Conservation (phyloP, 2,888 invertebrate species). For the Stenolophus ochropezus region DNA sequence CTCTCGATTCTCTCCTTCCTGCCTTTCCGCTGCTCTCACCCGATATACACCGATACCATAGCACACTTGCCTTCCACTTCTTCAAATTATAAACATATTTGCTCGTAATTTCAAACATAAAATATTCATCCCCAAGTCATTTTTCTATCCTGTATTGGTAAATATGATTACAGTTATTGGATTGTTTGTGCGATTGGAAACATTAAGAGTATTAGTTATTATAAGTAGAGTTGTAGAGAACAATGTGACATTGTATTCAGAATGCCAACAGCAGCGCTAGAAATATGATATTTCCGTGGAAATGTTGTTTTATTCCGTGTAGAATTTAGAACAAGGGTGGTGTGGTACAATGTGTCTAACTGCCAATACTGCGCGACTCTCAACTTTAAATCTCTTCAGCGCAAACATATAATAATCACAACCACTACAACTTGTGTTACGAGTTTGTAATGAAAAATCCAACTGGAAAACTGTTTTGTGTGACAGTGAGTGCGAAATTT, state of each 20-base stretch:
- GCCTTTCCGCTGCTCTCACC: neutral
- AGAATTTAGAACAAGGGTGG: neutral
- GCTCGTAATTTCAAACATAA: too few species aligned
- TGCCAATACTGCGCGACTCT: neutral
- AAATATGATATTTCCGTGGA: neutral
- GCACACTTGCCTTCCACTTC: neutral
- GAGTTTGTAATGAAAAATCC: neutral
- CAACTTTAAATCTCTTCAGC: neutral
- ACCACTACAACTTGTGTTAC: neutral
- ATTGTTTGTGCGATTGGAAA: too few species aligned
- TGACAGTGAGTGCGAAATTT: neutral
- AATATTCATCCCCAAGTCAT: too few species aligned
- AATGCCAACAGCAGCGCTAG: neutral
- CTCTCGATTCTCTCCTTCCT: neutral
- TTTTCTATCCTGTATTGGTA: too few species aligned
- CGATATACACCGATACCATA: neutral
- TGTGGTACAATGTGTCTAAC: neutral
- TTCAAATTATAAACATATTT: too few species aligned
- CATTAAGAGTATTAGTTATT: too few species aligned
- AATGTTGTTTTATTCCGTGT: neutral
- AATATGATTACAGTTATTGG: too few species aligned
- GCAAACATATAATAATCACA: neutral
- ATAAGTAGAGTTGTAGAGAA: too few species aligned
- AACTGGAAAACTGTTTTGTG: neutral
- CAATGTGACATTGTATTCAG: neutral